Evolutionary conservation across 2,888 invertebrate genomes (phyloP).

Genomic region (Amaurobius ferox): DNA sequence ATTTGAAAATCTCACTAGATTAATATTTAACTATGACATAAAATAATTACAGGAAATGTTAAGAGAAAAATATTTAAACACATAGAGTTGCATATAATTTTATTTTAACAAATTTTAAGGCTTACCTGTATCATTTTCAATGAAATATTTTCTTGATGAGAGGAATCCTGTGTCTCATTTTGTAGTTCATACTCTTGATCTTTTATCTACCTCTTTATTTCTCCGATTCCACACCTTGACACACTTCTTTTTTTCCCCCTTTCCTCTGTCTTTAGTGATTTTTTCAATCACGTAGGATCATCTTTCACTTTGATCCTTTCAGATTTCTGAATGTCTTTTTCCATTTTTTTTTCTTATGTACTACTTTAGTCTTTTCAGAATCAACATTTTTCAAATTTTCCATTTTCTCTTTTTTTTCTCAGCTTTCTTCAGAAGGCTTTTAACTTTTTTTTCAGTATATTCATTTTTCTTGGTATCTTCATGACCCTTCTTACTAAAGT

Average conservation of each 20-base stretch:
- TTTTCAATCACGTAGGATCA: slow-evolving; percentile 89
- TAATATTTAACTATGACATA: too few species aligned
- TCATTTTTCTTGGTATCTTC: slow-evolving; percentile 80
- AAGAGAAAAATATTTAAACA: too few species aligned
- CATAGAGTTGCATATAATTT: too few species aligned
- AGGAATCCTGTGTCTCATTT: too few species aligned
- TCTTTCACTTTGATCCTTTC: slow-evolving; percentile 95
- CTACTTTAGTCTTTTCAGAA: slow-evolving; percentile 84
- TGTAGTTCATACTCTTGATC: slow-evolving; percentile 85
- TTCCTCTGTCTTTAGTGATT: slow-evolving; percentile 88
- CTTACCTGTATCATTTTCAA: too few species aligned
- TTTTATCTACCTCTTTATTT: slow-evolving; percentile 84
- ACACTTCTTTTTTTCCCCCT: slow-evolving; percentile 87
- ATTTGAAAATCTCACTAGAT: too few species aligned
- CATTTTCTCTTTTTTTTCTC: slow-evolving; percentile 87
- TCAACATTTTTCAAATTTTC: slow-evolving; percentile 85
- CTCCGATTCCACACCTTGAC: slow-evolving; percentile 91
- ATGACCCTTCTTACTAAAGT: slow-evolving; percentile 83
- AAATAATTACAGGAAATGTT: too few species aligned
- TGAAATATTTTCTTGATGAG: too few species aligned
- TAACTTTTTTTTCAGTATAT: slow-evolving; percentile 83
- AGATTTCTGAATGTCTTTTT: slow-evolving; percentile 90
- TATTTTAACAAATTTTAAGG: too few species aligned
- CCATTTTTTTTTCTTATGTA: slow-evolving; percentile 91
- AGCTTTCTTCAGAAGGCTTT: slow-evolving; percentile 86